Evolutionary conservation across 2,797 vertebrate genomes (phyloP).

Genomic region (Phrynocephalus forsythii): DNA sequence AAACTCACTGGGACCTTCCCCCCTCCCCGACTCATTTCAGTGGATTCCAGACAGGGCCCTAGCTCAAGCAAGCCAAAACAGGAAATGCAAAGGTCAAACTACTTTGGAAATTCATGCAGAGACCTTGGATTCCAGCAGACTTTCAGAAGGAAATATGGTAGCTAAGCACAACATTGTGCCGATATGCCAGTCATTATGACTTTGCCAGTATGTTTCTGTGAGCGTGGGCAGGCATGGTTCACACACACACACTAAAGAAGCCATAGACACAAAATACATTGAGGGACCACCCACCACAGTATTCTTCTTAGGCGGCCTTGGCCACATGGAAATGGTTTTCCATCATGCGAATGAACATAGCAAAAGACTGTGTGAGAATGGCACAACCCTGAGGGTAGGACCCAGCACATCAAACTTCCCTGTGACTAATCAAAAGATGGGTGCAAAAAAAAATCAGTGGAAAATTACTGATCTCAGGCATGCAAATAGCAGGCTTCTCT

Average conservation of each 20-base stretch:
- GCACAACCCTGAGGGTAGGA: not conserved
- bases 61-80: conserved; percentile 13
- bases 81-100: conserved; percentile 40
- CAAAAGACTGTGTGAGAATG: not conserved
- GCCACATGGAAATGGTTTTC: not conserved
- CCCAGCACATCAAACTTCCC: not conserved
- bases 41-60: conserved; percentile 10
- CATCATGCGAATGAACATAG: not conserved
- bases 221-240: not conserved
- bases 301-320: not conserved
- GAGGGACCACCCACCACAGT: not conserved
- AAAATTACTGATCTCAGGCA: too few relatives aligned
- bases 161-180: not conserved
- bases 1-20: not conserved
- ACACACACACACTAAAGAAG: not conserved
- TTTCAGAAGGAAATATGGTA: conserved; percentile 12
- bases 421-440: not conserved
- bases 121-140: conserved; percentile 9
- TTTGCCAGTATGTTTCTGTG: not conserved
- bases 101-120: conserved; percentile 12
- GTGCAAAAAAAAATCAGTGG: too few relatives aligned
- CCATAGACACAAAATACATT: not conserved
- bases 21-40: not conserved
- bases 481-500: too few relatives aligned
- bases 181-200: not conserved